Evolutionary conservation across 2,113 vertebrate genomes (phyloP), one percentile per base, ranked within the genome.

Genomic region (Protobothrops mucrosquamatus): DNA sequence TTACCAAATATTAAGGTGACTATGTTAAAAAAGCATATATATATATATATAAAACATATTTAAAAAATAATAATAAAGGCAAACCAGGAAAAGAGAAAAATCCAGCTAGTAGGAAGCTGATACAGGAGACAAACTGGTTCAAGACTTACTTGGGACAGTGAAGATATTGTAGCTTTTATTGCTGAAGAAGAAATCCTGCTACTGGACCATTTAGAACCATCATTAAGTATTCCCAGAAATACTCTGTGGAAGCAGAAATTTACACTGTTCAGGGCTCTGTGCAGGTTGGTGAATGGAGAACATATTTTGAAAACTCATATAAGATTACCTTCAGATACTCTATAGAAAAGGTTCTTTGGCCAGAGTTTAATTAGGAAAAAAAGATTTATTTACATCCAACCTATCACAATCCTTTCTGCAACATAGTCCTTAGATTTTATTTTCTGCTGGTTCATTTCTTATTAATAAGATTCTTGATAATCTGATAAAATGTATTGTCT

Each of bases 211-310:
- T 39, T 51, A 74, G 48, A 91, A 6, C 55, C 91, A 43, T n/a
- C 69, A 34, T 88, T 91, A 92, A 88, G 6, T 91, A 93, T 39
- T 5, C 94, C 34, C 26, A 85, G 56, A 93, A 93, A 87, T 20
- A 89, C 0, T 59, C 0, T 0, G 0, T 57, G 15, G 87, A 94
- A 52, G 23, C 34, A 81, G 92, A 55, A 20, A 43, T 39, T 57
- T 39, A 89, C 18, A 57, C 34, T 34, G n/a, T 39, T 12, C 22
- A 46, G 22, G 54, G 9, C 22, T 89, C 54, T 39, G 74, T 81
- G 18, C 34, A 20, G 7, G 34, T 0, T 20, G 34, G 18, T 48
- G 43, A 18, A 15, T 26, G 89, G 34, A 89, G 64, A 74, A 46
- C 88, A 91, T 85, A 0, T 12, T 1, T 90, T 34, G 39, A 93